Conservation (phyloP, 1,140 invertebrate genomes). For the Calycopis cecrops region DNA sequence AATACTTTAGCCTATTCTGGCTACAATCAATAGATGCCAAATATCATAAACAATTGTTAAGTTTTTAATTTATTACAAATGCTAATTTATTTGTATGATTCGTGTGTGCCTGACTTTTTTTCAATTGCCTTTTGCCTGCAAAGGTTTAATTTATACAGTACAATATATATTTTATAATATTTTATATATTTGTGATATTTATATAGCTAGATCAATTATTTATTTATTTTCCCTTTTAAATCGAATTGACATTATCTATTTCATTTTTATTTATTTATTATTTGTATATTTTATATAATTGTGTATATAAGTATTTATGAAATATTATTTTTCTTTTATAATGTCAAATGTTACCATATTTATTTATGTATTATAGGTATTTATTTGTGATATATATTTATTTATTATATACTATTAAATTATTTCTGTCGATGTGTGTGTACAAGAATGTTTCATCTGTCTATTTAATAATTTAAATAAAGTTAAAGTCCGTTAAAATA, state of each 20-base stretch:
- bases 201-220: constrained; percentile 26
- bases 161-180: constrained; percentile 37
- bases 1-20: constrained; percentile 80
- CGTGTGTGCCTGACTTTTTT: neutral
- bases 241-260: constrained; percentile 2
- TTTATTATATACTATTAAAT: constrained; percentile 8
- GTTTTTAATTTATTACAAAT: constrained; percentile 21
- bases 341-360: constrained; percentile 14
- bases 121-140: no score
- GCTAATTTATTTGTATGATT: constrained; percentile 19
- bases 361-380: constrained; percentile 6
- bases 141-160: constrained; percentile 25
- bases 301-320: constrained; percentile 21
- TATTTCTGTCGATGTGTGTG: constrained; percentile 21
- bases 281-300: constrained; percentile 20
- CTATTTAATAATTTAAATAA: constrained; percentile 33
- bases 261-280: constrained; percentile 20
- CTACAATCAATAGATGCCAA: constrained; percentile 57
- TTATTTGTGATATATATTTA: constrained; percentile 11
- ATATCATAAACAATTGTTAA: constrained; percentile 13
- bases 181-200: constrained; percentile 22
- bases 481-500: constrained; percentile 26
- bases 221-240: constrained; percentile 20
- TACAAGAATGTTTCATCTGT: constrained; percentile 28
- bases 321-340: constrained; percentile 20